Percentiles rank a stretch among this genome's conserved stretches.
phyloP scores from a whole-genome alignment of 2,113 vertebrate species.

The Eidolon helvum region DNA sequence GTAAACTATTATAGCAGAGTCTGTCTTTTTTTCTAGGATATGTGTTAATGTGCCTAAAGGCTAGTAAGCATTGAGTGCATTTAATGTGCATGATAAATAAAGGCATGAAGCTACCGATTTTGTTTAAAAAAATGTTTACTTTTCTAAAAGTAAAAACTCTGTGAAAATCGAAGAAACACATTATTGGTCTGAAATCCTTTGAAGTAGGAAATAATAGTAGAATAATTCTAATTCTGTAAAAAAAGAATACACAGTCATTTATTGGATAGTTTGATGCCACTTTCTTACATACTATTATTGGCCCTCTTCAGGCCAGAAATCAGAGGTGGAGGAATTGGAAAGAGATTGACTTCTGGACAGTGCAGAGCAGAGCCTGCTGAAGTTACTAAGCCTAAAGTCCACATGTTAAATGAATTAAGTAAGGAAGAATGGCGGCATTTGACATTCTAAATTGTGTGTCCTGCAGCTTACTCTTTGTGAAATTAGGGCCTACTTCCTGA shows the following conservation, averaged over 20 bases:
- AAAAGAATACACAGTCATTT: background rate
- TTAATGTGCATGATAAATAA: conserved; percentile 41
- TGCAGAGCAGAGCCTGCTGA: background rate
- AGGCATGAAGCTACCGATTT: background rate
- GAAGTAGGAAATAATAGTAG: background rate
- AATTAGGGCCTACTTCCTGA: background rate
- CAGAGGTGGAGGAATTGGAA: background rate
- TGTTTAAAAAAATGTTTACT: background rate
- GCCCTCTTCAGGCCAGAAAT: background rate
- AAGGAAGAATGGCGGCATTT: background rate
- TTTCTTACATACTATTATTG: background rate
- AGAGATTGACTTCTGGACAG: background rate
- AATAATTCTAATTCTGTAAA: background rate
- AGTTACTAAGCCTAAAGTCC: background rate
- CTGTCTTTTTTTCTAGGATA: conserved; percentile 38
- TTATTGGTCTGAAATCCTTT: background rate
- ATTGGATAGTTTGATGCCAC: background rate
- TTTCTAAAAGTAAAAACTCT: conserved; percentile 19
- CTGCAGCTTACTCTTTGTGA: background rate
- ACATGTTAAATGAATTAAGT: background rate
- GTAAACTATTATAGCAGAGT: conserved; percentile 22
- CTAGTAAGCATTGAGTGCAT: conserved; percentile 25
- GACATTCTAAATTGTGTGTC: background rate
- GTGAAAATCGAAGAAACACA: background rate
- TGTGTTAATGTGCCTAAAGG: conserved; percentile 50